Evolutionary conservation across 2,797 vertebrate species (phyloP).

Genomic region (Sphaeramia orbicularis): DNA sequence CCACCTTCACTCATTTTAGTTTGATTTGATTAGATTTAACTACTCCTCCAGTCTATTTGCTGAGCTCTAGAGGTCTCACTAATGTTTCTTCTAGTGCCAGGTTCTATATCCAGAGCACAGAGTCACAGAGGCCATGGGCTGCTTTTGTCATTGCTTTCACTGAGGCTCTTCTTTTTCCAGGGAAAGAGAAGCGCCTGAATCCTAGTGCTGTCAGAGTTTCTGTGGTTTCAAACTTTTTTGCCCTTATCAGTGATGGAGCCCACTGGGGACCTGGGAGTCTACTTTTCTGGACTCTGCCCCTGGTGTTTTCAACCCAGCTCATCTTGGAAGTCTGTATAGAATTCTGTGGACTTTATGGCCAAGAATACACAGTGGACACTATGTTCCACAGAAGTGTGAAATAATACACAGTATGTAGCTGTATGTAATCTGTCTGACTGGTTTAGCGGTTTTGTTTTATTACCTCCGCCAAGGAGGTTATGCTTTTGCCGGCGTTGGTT

Average conservation of each 20-base stretch:
- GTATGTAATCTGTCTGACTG: no score
- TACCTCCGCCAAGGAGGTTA: no score
- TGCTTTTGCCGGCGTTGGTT: no score
- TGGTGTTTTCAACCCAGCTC: background rate
- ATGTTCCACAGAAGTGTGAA: no score
- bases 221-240: constrained; percentile 19
- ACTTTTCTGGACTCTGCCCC: background rate
- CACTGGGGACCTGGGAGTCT: background rate
- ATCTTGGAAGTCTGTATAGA: constrained; percentile 4
- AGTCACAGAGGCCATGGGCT: constrained; percentile 2
- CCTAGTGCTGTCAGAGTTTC: constrained; percentile 15
- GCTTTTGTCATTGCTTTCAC: constrained; percentile 4
- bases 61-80: constrained; percentile 13
- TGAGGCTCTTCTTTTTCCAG: constrained; percentile 13
- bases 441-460: no score
- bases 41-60: background rate
- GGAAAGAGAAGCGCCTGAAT: constrained; percentile 4
- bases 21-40: no score
- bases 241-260: constrained; percentile 17
- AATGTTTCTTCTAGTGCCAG: constrained; percentile 8
- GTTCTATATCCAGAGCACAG: constrained; percentile 1
- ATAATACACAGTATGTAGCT: no score
- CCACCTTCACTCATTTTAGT: no score
- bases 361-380: no score
- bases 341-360: constrained; percentile 1